phyloP scores from a whole-genome alignment of 2,888 invertebrate genomes.

The Megalurothrips usitatus region DNA sequence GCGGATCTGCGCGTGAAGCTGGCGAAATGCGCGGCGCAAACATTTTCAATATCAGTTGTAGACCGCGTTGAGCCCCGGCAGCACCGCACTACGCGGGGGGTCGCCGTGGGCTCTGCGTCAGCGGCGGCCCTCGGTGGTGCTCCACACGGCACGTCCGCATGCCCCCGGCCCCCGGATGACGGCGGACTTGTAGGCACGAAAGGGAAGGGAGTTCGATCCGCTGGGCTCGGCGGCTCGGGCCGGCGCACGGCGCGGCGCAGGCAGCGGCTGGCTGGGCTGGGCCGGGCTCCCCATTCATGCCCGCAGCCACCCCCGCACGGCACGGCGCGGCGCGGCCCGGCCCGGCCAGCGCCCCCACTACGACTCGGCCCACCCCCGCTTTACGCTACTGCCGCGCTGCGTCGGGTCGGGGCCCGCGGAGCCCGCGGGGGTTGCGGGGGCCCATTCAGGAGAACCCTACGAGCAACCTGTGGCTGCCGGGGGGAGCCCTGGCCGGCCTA shows the following conservation, averaged over 20 bases:
- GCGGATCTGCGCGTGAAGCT: no score
- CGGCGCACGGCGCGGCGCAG: conserved; percentile 45
- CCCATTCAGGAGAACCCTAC: conserved; percentile 24
- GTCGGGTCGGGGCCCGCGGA: conserved; percentile 35
- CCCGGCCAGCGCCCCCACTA: background rate
- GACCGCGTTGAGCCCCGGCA: no score
- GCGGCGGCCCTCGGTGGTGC: no score
- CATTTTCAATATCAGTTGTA: no score
- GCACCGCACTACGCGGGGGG: no score
- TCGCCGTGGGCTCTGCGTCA: no score
- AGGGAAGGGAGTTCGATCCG: conserved; percentile 45
- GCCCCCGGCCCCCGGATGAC: no score
- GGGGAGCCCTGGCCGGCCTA: background rate
- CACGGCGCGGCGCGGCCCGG: background rate
- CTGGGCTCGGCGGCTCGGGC: no score
- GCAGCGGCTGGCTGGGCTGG: conserved; percentile 32
- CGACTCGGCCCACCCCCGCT: background rate
- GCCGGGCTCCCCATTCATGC: background rate
- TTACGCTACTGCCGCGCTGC: background rate
- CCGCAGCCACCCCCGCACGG: background rate
- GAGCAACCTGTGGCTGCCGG: conserved; percentile 30
- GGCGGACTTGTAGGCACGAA: conserved; percentile 35
- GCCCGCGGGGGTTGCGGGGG: conserved; percentile 44
- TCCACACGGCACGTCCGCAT: no score
- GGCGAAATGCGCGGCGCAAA: no score